phyloP scores from a whole-genome alignment of 1,140 invertebrate species.

The Drosophila tsacasi region DNA sequence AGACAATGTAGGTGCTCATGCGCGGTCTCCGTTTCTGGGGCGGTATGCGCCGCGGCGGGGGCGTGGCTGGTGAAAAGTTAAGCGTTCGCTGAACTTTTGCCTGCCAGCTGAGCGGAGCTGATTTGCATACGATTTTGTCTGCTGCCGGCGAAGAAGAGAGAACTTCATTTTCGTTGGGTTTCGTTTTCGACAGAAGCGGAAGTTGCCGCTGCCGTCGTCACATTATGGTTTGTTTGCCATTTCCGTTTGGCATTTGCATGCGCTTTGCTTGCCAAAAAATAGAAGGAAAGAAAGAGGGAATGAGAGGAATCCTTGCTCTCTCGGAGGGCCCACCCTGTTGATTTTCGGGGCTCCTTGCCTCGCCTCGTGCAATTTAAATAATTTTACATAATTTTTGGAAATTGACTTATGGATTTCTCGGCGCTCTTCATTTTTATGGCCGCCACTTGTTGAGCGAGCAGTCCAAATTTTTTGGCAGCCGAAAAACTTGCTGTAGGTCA shows the following conservation, averaged over 20 bases:
- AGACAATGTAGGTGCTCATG: conserved; percentile 82
- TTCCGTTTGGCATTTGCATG: conserved; percentile 82
- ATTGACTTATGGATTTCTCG: conserved; percentile 84
- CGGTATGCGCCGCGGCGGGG: conserved; percentile 12
- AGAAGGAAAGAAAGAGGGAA: neutral
- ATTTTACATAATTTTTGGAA: conserved; percentile 85
- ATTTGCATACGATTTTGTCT: conserved; percentile 83
- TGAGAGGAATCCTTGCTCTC: conserved; percentile 24
- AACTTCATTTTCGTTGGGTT: conserved; percentile 41
- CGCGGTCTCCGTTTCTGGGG: conserved; percentile 52
- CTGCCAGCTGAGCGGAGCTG: conserved; percentile 53
- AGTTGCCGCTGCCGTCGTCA: conserved; percentile 73
- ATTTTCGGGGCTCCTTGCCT: conserved; percentile 57
- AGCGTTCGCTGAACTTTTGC: conserved; percentile 83
- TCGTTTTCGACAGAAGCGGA: conserved; percentile 66
- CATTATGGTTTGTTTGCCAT: conserved; percentile 84
- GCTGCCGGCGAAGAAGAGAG: conserved; percentile 33
- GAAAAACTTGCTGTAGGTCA: conserved; percentile 76
- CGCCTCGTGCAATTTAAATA: conserved; percentile 80
- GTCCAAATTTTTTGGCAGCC: conserved; percentile 23
- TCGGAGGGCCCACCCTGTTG: conserved; percentile 44
- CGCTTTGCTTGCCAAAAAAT: conserved; percentile 62
- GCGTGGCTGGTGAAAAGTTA: conserved; percentile 66
- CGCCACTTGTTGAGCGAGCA: conserved; percentile 71
- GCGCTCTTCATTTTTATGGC: conserved; percentile 75